Percentiles rank a stretch among this genome's conserved stretches.
Evolutionary conservation across 2,888 invertebrate genomes (phyloP).

Genomic region (Cheilosia grossa): DNA sequence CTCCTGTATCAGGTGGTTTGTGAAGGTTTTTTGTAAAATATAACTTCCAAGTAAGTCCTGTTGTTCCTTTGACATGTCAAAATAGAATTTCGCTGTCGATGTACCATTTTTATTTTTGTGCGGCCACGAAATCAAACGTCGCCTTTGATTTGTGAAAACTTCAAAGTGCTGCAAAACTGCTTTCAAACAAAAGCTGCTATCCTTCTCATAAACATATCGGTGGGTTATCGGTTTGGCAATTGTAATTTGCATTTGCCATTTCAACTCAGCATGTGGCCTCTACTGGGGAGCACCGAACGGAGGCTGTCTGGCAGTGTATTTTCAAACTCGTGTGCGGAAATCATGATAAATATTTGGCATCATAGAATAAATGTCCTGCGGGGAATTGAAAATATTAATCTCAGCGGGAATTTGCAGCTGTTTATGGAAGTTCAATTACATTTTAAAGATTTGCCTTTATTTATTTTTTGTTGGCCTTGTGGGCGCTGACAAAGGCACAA

Average conservation of each 20-base stretch:
- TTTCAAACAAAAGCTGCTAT: conserved; percentile 2
- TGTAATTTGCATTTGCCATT: conserved; percentile 10
- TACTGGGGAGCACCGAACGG: conserved; percentile 13
- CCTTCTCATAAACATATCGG: background rate
- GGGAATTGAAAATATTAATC: conserved; percentile 30
- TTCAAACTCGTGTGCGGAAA: conserved; percentile 2
- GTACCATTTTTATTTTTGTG: background rate
- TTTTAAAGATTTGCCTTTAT: background rate
- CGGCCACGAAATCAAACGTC: background rate
- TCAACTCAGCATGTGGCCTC: conserved; percentile 44
- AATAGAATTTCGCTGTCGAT: background rate
- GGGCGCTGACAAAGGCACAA: too few species aligned
- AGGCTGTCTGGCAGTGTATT: background rate
- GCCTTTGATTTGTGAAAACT: background rate
- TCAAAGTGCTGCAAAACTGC: background rate
- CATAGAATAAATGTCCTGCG: conserved; percentile 34
- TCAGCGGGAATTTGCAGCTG: conserved; percentile 49
- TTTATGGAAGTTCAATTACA: conserved; percentile 16
- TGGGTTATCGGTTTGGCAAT: background rate
- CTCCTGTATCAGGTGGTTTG: conserved; percentile 44
- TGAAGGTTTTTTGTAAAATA: conserved; percentile 6
- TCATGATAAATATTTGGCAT: conserved; percentile 43
- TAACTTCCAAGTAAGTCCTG: background rate
- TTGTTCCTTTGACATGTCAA: background rate
- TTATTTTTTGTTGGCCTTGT: background rate